Evolutionary conservation across 2,888 invertebrate species (phyloP).

Genomic region (Trissonchulus sp.): DNA sequence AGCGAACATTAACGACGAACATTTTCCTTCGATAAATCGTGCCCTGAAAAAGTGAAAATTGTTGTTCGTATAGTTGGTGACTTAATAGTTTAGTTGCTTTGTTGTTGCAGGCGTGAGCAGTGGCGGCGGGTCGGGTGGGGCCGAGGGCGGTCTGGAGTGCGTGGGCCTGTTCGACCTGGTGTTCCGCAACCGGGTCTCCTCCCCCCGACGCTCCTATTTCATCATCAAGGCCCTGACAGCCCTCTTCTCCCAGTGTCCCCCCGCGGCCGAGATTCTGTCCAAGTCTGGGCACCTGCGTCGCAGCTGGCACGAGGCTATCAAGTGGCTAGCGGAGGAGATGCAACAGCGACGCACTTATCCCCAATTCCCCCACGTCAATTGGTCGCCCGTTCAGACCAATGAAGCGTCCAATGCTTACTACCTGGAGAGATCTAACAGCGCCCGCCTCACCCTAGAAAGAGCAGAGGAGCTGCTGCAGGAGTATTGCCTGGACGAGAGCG

Average conservation of each 20-base stretch:
- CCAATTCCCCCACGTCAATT: conserved; percentile 78
- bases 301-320: conserved; percentile 80
- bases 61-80: too few relatives aligned
- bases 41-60: too few relatives aligned
- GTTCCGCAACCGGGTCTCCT: conserved; percentile 81
- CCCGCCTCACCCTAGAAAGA: conserved; percentile 74
- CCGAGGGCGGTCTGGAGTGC: too few relatives aligned
- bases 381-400: conserved; percentile 82
- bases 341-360: conserved; percentile 60
- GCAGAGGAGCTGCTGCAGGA: conserved; percentile 65
- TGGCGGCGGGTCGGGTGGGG: too few relatives aligned
- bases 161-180: conserved; percentile 90
- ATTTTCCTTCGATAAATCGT: too few relatives aligned
- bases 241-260: conserved; percentile 75
- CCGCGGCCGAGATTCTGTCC: conserved; percentile 72
- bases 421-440: conserved; percentile 85
- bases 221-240: conserved; percentile 91
- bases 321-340: conserved; percentile 90
- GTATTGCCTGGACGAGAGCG: conserved; percentile 43
- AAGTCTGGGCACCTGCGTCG: conserved; percentile 70
- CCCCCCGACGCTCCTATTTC: conserved; percentile 92
- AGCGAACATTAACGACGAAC: too few relatives aligned
- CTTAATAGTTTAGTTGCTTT: too few relatives aligned
- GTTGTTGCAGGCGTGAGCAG: too few relatives aligned
- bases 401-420: conserved; percentile 83